These are phyloP conservation scores for Poeciliopsis retropinna DNA, from an alignment of 2,113 vertebrate genomes.

Conservation along the genomic window DNA sequence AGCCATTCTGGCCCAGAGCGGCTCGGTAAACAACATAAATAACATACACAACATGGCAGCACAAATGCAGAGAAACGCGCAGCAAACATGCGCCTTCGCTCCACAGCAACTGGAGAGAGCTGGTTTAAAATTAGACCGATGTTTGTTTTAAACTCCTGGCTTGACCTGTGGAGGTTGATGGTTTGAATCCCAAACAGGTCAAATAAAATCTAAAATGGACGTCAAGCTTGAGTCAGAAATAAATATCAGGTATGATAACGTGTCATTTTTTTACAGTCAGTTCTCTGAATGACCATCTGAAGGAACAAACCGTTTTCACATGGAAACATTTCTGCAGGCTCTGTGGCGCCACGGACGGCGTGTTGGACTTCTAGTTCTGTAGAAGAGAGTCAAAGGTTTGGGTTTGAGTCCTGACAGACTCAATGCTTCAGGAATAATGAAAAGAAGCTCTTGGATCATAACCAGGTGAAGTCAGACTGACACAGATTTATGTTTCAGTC, in stretches of 20 bases:
- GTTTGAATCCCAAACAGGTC: neutral
- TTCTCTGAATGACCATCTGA: too few species aligned
- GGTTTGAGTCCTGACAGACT: too few species aligned
- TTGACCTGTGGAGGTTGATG: neutral
- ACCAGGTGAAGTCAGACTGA: neutral
- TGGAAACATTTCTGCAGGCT: too few species aligned
- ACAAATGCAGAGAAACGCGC: slow-evolving; percentile 6
- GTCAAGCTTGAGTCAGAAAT: too few species aligned
- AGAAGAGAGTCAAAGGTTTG: too few species aligned
- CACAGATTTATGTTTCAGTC: neutral
- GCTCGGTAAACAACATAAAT: slow-evolving; percentile 37
- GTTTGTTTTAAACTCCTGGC: neutral
- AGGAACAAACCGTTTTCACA: too few species aligned
- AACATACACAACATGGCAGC: slow-evolving; percentile 10
- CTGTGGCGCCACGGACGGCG: too few species aligned
- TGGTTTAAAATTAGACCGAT: neutral
- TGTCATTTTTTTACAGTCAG: too few species aligned
- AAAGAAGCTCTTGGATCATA: too few species aligned
- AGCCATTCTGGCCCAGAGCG: slow-evolving; percentile 35
- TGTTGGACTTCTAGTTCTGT: too few species aligned
- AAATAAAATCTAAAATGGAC: neutral
- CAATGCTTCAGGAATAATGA: too few species aligned
- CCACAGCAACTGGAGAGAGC: neutral
- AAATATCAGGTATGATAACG: too few species aligned
- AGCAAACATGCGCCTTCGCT: neutral